A percentile compares a stretch with the other conserved stretches of the same genome.
Conservation (phyloP, 2,797 vertebrate genomes). For the Eospalax fontanierii region DNA sequence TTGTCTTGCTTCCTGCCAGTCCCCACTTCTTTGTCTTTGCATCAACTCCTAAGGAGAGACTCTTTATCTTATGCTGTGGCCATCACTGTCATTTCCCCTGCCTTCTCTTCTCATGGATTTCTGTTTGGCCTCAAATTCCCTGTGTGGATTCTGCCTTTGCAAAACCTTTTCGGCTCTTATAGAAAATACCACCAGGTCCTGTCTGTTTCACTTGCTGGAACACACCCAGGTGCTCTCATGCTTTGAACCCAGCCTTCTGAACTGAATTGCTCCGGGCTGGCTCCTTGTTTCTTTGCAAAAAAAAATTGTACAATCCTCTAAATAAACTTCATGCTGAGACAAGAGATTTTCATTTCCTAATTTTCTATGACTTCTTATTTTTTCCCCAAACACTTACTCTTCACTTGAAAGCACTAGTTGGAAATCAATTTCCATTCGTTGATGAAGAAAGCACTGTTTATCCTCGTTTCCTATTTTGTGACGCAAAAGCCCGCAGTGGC, state of each 20-base stretch:
- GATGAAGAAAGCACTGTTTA: no score
- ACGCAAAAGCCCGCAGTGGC: not conserved
- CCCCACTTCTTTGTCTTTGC: not conserved
- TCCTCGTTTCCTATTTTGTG: no score
- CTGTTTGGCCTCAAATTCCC: not conserved
- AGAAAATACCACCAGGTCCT: not conserved
- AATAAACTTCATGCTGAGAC: constrained; percentile 62
- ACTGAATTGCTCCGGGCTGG: not conserved
- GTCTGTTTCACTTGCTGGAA: not conserved
- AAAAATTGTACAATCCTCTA: constrained; percentile 25
- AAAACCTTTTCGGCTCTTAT: not conserved
- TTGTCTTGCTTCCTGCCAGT: not conserved
- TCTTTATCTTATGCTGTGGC: no score
- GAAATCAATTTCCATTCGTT: no score
- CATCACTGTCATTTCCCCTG: not conserved
- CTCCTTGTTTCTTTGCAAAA: not conserved
- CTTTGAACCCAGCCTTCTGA: constrained; percentile 53
- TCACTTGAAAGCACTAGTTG: not conserved
- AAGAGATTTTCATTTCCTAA: constrained; percentile 71
- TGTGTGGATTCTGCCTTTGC: not conserved
- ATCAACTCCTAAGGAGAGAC: not conserved
- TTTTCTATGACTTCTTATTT: constrained; percentile 62
- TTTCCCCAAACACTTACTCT: not conserved
- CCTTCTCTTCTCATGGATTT: not conserved
- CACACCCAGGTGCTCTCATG: not conserved